phyloP scores from a whole-genome alignment of 2,888 invertebrate genomes.

The Thysanoteuthis rhombus region DNA sequence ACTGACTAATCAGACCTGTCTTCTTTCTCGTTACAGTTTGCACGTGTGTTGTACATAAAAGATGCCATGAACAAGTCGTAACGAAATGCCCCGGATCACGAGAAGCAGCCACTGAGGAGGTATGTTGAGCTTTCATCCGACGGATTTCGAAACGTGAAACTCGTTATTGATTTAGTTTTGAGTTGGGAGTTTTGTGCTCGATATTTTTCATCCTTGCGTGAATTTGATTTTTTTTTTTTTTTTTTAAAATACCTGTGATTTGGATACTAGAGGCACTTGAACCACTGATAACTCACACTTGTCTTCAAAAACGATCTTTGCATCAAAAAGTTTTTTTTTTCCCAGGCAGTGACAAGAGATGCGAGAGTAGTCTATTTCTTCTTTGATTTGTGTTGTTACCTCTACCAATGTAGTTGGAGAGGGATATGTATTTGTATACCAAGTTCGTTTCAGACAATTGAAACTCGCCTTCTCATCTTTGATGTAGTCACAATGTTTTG shows the following conservation, averaged over 20 bases:
- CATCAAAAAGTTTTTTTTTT: background rate
- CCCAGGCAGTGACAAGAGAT: too few relatives aligned
- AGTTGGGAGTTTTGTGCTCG: background rate
- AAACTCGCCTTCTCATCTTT: too few relatives aligned
- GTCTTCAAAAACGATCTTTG: background rate
- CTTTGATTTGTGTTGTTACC: background rate
- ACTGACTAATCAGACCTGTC: too few relatives aligned
- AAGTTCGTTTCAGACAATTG: too few relatives aligned
- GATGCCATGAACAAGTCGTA: slow-evolving; percentile 95
- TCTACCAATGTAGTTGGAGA: too few relatives aligned
- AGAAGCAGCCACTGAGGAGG: slow-evolving; percentile 67
- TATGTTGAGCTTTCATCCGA: slow-evolving; percentile 46
- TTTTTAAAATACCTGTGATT: background rate
- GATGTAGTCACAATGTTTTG: too few relatives aligned
- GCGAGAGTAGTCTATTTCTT: background rate
- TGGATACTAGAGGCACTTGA: background rate
- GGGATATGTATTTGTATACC: too few relatives aligned
- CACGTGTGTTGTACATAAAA: slow-evolving; percentile 98
- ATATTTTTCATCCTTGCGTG: background rate
- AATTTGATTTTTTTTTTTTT: background rate
- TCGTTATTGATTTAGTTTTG: background rate
- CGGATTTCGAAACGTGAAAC: background rate
- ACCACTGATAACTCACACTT: background rate
- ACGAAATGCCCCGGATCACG: slow-evolving; percentile 99
- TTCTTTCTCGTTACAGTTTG: slow-evolving; percentile 81